Conservation (phyloP, 2,888 invertebrate species). For the Zhuqinia jingwanae region DNA sequence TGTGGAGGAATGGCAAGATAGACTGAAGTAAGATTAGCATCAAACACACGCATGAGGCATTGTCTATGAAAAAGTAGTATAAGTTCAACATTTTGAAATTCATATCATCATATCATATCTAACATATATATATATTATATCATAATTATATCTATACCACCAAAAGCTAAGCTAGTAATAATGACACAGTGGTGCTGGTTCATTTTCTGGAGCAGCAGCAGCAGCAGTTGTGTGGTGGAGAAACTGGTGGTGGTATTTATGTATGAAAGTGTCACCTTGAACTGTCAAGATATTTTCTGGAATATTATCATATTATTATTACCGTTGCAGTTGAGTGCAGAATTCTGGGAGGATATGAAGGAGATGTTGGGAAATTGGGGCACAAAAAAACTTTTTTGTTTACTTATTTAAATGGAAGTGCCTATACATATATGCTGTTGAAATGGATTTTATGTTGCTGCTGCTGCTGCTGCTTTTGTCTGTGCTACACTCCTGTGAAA, state of each 20-base stretch:
- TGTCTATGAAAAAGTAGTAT: not conserved
- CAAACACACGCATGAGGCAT: conserved; percentile 13
- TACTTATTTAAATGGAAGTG: conserved; percentile 11
- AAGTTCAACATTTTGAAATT: not conserved
- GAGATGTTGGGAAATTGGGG: not conserved
- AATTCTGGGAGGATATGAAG: not conserved
- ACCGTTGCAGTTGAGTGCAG: not conserved
- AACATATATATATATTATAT: not conserved
- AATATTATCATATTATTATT: conserved; percentile 8
- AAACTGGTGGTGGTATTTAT: not conserved
- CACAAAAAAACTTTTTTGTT: not conserved
- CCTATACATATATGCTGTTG: too few relatives aligned
- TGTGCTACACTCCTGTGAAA: not conserved
- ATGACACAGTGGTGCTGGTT: too few relatives aligned
- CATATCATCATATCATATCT: not conserved
- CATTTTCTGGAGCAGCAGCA: too few relatives aligned
- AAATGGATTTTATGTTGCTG: too few relatives aligned
- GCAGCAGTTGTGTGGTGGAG: not conserved
- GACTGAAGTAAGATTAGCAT: conserved; percentile 5
- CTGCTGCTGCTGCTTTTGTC: too few relatives aligned
- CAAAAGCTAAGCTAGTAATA: too few relatives aligned
- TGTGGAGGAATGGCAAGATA: conserved; percentile 6
- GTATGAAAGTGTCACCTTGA: conserved; percentile 31
- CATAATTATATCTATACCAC: too few relatives aligned
- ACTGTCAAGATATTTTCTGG: conserved; percentile 18